These are phyloP conservation scores for Pseudomyrmex concolor DNA, from an alignment of 1,140 invertebrate species.

Conservation along the genomic window DNA sequence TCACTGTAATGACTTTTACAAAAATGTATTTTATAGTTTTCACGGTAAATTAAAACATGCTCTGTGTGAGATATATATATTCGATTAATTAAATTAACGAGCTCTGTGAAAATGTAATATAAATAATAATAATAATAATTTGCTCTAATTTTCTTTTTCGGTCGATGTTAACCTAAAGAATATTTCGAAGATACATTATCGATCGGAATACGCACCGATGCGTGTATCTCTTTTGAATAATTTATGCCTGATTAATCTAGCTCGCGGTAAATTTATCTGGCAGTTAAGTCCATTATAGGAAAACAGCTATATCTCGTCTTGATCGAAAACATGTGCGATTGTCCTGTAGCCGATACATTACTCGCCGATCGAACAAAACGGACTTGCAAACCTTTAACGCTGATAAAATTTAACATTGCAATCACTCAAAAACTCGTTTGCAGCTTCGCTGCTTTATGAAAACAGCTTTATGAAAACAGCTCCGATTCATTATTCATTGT, in stretches of 20 bases:
- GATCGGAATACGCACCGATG: slow-evolving; percentile 3
- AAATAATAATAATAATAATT: background rate
- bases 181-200: slow-evolving; percentile 12
- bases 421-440: slow-evolving; percentile 12
- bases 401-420: slow-evolving; percentile 21
- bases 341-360: slow-evolving; percentile 25
- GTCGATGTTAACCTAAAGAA: background rate
- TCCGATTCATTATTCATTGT: background rate
- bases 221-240: slow-evolving; percentile 11
- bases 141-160: background rate
- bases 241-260: slow-evolving; percentile 42
- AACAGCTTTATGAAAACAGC: background rate
- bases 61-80: background rate
- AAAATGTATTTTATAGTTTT: background rate
- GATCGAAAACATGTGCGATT: slow-evolving; percentile 52
- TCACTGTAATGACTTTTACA: no score
- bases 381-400: background rate
- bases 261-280: slow-evolving; percentile 41
- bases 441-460: background rate
- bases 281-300: slow-evolving; percentile 42
- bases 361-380: no score
- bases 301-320: slow-evolving; percentile 39
- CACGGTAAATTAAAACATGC: background rate
- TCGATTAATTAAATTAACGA: slow-evolving; percentile 27
- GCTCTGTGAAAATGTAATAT: slow-evolving; percentile 1